Percentiles rank a stretch among this genome's conserved stretches.
These are phyloP conservation scores for Cercocebus atys DNA, from an alignment of 2,113 vertebrate species.

Conservation along the genomic window DNA sequence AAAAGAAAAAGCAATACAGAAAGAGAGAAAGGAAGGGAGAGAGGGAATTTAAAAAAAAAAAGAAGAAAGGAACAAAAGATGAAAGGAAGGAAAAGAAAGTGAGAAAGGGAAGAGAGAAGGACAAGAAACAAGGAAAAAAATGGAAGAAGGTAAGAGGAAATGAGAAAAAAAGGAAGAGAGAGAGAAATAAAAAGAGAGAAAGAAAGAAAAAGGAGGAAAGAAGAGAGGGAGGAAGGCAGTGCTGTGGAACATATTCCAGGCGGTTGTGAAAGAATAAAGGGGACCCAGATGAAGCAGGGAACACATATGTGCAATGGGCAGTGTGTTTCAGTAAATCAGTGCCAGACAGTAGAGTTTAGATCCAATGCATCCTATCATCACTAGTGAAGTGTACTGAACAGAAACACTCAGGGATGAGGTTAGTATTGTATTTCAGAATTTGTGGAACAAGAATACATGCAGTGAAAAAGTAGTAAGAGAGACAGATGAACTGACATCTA, in stretches of 20 bases:
- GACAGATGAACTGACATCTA: too few relatives aligned
- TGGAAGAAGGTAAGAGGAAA: too few relatives aligned
- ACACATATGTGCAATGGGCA: rapidly evolving
- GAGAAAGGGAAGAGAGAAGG: rapidly evolving
- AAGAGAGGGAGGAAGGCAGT: background rate
- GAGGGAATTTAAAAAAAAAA: too few relatives aligned
- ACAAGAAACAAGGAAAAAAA: rapidly evolving
- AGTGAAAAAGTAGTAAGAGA: background rate
- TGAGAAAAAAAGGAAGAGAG: too few relatives aligned
- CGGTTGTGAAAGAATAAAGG: background rate
- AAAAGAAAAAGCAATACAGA: background rate
- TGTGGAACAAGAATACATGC: background rate
- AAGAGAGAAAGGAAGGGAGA: background rate
- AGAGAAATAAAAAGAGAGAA: background rate
- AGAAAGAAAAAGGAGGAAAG: background rate
- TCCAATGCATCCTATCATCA: background rate
- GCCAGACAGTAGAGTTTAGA: background rate
- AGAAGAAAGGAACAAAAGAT: too few relatives aligned
- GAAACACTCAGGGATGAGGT: background rate
- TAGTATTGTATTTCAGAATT: background rate
- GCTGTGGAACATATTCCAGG: rapidly evolving
- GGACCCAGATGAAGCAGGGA: background rate
- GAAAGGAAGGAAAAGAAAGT: rapidly evolving
- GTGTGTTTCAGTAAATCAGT: background rate
- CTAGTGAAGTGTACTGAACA: background rate